Base-by-base conservation (phyloP, 2,797 vertebrate genomes). In the Sebastes trivittatus region DNA sequence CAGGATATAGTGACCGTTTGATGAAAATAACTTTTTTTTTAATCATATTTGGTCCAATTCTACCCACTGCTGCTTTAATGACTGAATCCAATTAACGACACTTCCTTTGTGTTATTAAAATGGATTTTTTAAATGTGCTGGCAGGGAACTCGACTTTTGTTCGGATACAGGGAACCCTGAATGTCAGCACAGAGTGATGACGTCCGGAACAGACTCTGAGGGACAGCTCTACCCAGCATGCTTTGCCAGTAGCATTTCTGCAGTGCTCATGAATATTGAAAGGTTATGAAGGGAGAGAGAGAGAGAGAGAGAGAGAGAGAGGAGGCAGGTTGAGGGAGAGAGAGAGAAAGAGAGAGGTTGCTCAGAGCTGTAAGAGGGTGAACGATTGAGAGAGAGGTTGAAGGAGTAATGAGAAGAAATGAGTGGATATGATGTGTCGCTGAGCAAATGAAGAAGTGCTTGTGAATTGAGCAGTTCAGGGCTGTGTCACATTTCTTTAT, bases 181-280 rank as follows among this genome's bases (percentile, higher is more conserved):
- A 66, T 85, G 81, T 83, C 82, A 86, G 80, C 82, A 81, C 75
- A 58, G 55, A 89, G 74, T 76, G 62, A 87, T 94, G 93, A 94
- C 82, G 86, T 93, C 90, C 90, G 80, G 75, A 75, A 32, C 78
- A 85, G 78, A 86, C 88, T 91, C 83, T 86, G 68, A 93, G 84
- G 89, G 82, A 83, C 85, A 79, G 82, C 77, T 86, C 70, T 93
- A 89, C 93, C 92, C 94, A 94, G 90, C 88, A 88, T 94, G 91
- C 94, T 89, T 92, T 92, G 93, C 93, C 56, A 55, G 72, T 65
- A 86, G 88, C 85, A 85, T 92, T 93, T 94, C 92, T 95, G 94
- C 94, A 94, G 94, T 91, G 85, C 92, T 94, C 92, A 95, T 96
- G 91, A 95, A 95, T 95, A 95, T 95, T 95, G 80, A 95, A 94